These are phyloP conservation scores for Leptinotarsa defecta DNA, from an alignment of 1,140 invertebrate species.

Conservation along the genomic window DNA sequence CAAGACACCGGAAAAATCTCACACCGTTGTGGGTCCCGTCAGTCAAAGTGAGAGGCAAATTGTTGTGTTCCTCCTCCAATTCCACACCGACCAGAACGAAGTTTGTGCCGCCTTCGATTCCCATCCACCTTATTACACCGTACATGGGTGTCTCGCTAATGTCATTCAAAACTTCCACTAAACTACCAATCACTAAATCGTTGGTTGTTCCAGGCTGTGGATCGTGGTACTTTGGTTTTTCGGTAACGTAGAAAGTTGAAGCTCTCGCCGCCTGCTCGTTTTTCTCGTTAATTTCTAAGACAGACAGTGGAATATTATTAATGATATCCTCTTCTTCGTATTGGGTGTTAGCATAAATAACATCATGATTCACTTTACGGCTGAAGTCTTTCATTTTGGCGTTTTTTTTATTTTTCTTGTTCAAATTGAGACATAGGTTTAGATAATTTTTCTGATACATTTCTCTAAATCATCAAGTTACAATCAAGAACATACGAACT, in stretches of 20 bases:
- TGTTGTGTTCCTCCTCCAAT: constrained; percentile 74
- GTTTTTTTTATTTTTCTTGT: constrained; percentile 19
- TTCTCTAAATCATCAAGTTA: not conserved
- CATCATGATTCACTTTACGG: constrained; percentile 24
- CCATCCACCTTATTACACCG: constrained; percentile 90
- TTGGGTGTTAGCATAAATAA: constrained; percentile 44
- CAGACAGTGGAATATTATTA: constrained; percentile 52
- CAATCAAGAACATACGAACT: constrained; percentile 36
- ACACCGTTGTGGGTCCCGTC: constrained; percentile 78
- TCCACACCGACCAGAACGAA: constrained; percentile 63
- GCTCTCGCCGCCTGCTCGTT: constrained; percentile 36
- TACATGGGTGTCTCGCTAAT: constrained; percentile 64
- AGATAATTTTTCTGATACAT: constrained; percentile 14
- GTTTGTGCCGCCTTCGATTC: constrained; percentile 57
- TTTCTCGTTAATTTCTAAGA: constrained; percentile 53
- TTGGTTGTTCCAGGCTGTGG: constrained; percentile 48
- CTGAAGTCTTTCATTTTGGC: constrained; percentile 16
- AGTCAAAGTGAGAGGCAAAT: constrained; percentile 63
- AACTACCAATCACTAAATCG: constrained; percentile 72
- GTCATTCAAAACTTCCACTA: constrained; percentile 73
- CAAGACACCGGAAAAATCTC: constrained; percentile 73
- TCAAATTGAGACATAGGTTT: constrained; percentile 25
- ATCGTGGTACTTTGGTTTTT: constrained; percentile 46
- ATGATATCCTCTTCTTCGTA: constrained; percentile 44
- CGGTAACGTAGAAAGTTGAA: constrained; percentile 40